Evolutionary conservation across 2,888 invertebrate species (phyloP), one percentile per base, ranked within the genome.

Genomic region (Cryptocephalus moraei): DNA sequence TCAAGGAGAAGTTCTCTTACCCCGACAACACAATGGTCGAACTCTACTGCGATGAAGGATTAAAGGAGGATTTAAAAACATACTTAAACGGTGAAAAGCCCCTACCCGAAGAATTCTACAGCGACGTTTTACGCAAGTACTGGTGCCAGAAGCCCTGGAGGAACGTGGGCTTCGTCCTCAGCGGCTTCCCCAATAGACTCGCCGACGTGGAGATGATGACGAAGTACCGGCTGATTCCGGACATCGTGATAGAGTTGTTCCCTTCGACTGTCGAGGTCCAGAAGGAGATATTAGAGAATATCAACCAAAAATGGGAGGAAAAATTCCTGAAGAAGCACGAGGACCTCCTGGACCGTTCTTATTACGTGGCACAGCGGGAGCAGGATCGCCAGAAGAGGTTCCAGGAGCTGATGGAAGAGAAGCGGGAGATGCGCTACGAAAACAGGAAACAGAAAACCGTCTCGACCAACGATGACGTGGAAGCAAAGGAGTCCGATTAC

Each of bases 151-250:
- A 73, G 43, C 77, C 80, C 0, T 75, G 70, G 58, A 65, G 62
- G 13, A 57, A 62, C 4, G 67, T 64, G 12, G 81, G 82, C 6
- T 71, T 81, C 60, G 69, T 82, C 38, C 61, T 83, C 36, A 80
- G 81, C 62, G 79, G 78, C 44, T 82, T 78, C 67, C 83, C 83
- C 8, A 76, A 72, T 62, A 63, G 75, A 48, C 62, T 73, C 8
- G 65, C 67, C 43, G 82, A 82, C 62, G 61, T 78, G 3, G 72
- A 77, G 52, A 70, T 73, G 36, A 77, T 81, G 73, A 49, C 71
- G 6, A 58, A 71, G 22, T 65, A 69, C 54, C 73, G 65, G 46
- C 36, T 58, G 31, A 58, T 81, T 44, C 82, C 83, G 1, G 81
- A 82, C 62, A 56, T 79, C 45, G 68, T 33, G 66, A 59, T 9